Percentiles rank a stretch among this genome's conserved stretches.
These are phyloP conservation scores for Penaeus indicus DNA, from an alignment of 1,140 invertebrate genomes.

Conservation along the genomic window DNA sequence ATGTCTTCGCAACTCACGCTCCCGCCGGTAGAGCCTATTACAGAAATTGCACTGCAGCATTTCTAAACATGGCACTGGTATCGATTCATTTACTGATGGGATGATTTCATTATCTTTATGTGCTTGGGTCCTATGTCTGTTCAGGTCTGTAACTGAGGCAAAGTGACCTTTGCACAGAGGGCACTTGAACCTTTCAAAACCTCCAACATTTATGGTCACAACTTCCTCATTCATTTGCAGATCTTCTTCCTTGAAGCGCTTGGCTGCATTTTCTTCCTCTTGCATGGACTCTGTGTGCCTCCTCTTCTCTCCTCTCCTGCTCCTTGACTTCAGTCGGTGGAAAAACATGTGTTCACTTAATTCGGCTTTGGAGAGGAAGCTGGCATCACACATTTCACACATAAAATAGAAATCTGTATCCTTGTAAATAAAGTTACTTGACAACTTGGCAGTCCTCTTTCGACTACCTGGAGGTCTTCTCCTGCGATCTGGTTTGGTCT, in stretches of 20 bases:
- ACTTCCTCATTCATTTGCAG: slow-evolving; percentile 12
- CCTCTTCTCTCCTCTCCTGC: slow-evolving; percentile 53
- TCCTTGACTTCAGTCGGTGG: slow-evolving; percentile 52
- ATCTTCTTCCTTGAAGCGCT: slow-evolving; percentile 33
- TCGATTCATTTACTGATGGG: background rate
- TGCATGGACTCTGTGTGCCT: background rate
- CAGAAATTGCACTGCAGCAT: slow-evolving; percentile 49
- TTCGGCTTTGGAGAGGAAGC: slow-evolving; percentile 52
- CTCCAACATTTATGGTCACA: slow-evolving; percentile 33
- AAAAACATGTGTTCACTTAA: slow-evolving; percentile 60
- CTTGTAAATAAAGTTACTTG: slow-evolving; percentile 41
- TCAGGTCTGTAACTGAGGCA: slow-evolving; percentile 39
- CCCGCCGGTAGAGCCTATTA: slow-evolving; percentile 48
- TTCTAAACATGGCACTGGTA: background rate
- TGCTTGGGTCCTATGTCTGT: slow-evolving; percentile 41
- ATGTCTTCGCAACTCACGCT: slow-evolving; percentile 52
- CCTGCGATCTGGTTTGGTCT: background rate
- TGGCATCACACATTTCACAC: slow-evolving; percentile 61
- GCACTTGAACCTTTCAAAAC: slow-evolving; percentile 50
- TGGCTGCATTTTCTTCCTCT: slow-evolving; percentile 33
- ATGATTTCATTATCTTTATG: slow-evolving; percentile 36
- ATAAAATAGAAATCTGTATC: slow-evolving; percentile 54
- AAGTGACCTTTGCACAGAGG: slow-evolving; percentile 43
- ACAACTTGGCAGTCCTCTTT: slow-evolving; percentile 31
- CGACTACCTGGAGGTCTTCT: slow-evolving; percentile 6